Evolutionary conservation across 2,888 invertebrate species (phyloP), one percentile per base, ranked within the genome.

Genomic region (Ligdia adustata): DNA sequence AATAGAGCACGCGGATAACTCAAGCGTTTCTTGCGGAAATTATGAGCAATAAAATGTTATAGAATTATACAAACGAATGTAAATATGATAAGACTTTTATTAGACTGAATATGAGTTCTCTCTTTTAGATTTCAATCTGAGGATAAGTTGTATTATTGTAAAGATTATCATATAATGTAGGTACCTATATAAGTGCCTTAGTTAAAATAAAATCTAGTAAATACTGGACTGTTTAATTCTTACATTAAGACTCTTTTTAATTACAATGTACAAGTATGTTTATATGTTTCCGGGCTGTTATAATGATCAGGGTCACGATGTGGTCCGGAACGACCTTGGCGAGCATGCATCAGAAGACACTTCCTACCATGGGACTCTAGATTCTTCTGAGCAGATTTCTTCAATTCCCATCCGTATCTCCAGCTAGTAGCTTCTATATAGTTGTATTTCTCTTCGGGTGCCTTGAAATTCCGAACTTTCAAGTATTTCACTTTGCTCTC

Each of bases 321-420:
- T 13, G 13, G 34, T 1, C 20, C 34, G 2, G 13, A 13, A 20
- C 4, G 9, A 16, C 31, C 14, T 14, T 9, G 13, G 4, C 5
- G 14, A n/a, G n/a, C 7, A 12, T 12, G 9, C 2, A 20, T n/a
- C 12, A 20, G 16, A 0, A 3, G 11, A 33, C 11, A 20, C 9
- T 11, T 16, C 15, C 12, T 34, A 11, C 34, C 34, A 22, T 22
- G 5, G 3, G n/a, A n/a, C n/a, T n/a, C n/a, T n/a, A n/a, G n/a
- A n/a, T n/a, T 5, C 3, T 14, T 34, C 6, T 11, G 3, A 3
- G n/a, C 2, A n/a, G 6, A 12, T 4, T 62, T 55, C 35, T 32
- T 47, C 13, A 63, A 33, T 22, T 57, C 49, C 61, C 63, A 64
- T 9, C 64, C 63, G 40, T 66, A 56, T 26, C 26, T 48, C 59